Evolutionary conservation across 2,113 vertebrate genomes (phyloP), one percentile per base, ranked within the genome.

Genomic region (Leucoraja erinaceus): DNA sequence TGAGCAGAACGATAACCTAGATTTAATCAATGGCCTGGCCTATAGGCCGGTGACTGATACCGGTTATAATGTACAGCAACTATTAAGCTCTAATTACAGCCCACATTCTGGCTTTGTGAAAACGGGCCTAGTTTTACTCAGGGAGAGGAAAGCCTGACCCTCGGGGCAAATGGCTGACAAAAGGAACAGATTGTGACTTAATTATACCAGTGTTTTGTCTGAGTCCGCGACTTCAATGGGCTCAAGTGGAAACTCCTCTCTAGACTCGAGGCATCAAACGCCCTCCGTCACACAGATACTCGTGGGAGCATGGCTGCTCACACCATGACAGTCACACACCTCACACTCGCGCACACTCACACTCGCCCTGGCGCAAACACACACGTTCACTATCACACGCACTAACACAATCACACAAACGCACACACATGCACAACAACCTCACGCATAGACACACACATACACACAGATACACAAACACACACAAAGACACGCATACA

Each of bases 151-250:
- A 31, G 28, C 94, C 94, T 96, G 94, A 96, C 94, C 95, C 83
- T 94, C 93, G 90, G 94, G 95, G 95, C 96, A 96, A 72, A 95
- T 95, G 94, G 95, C 94, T 96, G 96, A 96, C 95, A 95, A 88
- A 94, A 94, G 94, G 94, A 96, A 94, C 94, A 93, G 93, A 95
- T 94, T 95, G 94, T 95, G 95, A 96, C 95, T 94, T 94, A 94
- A 94, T 96, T 95, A 95, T 94, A 95, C 94, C 94, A 93, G 94
- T 95, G 96, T 94, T 95, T 94, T 96, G 95, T 95, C 95, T 96
- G 95, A 97, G 95, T 94, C 94, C 95, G 94, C 94, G 96, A 18
- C 59, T 61, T 88, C 59, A 16, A 59, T 14, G 0, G 1, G 12
- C 59, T 63, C 59, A 63, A 88, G 63, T 88, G 28, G n/a, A 88